Conservation (phyloP, 2,888 invertebrate genomes). For the Euphydryas editha region DNA sequence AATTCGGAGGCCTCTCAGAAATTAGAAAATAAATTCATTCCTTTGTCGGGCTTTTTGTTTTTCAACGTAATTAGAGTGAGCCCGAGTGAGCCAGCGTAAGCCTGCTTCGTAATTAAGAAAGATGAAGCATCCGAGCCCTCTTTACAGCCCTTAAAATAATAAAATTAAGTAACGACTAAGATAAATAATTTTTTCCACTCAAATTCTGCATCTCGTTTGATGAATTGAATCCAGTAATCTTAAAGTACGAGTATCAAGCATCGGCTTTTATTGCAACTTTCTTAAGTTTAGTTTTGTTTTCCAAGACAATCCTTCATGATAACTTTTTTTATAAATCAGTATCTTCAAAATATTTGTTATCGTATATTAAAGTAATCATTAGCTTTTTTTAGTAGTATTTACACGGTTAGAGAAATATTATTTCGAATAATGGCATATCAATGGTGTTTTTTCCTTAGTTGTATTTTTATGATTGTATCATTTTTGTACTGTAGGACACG, state of each 20-base stretch:
- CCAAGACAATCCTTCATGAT: neutral
- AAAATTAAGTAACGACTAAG: slow-evolving; percentile 64
- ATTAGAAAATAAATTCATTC: slow-evolving; percentile 74
- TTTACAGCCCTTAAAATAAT: slow-evolving; percentile 69
- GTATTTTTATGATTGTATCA: too few relatives aligned
- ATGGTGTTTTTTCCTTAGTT: too few relatives aligned
- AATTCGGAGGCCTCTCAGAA: slow-evolving; percentile 66
- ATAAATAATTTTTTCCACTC: slow-evolving; percentile 43
- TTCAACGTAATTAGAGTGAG: slow-evolving; percentile 77
- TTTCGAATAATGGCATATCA: too few relatives aligned
- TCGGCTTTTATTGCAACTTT: slow-evolving; percentile 2
- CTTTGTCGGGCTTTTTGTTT: slow-evolving; percentile 72
- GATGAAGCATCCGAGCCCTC: slow-evolving; percentile 64
- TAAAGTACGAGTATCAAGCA: neutral
- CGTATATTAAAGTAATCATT: too few relatives aligned
- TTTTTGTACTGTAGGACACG: too few relatives aligned
- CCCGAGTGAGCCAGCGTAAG: slow-evolving; percentile 60
- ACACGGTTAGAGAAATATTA: too few relatives aligned
- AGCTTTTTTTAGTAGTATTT: too few relatives aligned
- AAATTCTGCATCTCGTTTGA: slow-evolving; percentile 41
- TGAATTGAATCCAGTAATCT: slow-evolving; percentile 32
- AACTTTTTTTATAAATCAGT: neutral
- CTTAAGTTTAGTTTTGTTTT: slow-evolving; percentile 2
- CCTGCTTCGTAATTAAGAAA: slow-evolving; percentile 74
- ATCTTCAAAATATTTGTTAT: too few relatives aligned